Base-by-base conservation (phyloP, 2,113 vertebrate genomes). In the Oriolus oriolus region DNA sequence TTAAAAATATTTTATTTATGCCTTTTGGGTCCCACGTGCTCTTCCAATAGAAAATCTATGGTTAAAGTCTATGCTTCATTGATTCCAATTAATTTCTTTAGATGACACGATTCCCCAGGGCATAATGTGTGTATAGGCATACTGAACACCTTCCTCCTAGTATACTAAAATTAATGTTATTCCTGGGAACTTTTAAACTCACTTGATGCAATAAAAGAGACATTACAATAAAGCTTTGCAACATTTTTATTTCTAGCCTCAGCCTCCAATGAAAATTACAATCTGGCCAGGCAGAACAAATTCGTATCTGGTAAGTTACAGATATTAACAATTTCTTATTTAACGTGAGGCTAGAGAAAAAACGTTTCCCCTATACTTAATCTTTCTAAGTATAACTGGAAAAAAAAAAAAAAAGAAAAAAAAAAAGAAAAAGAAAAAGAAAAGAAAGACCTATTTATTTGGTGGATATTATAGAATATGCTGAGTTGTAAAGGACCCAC, bases 61-160 rank as follows among this genome's bases (percentile, higher is more conserved):
- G 54, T 75, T 90, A 75, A 84, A 92, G 37, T 49, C 44, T 39
- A 86, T 52, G 89, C 75, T 91, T 78, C 66, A 86, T 71, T 89
- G 90, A 63, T 78, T 95, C 54, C n/a, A 95, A 87, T 91, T 94
- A 91, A 87, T 92, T 84, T 82, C 66, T 78, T 89, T 84, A 64
- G 88, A 74, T 70, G 10, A 92, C n/a, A 63, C 11, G 71, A 10
- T 84, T 93, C 86, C 42, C 27, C 24, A 74, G 60, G 42, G 80
- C 91, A 66, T 66, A 70, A 60, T 11, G 35, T 56, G 37, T 77
- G 15, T 52, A 42, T 56, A 75, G 27, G 8, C 14, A 64, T 74
- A 63, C 19, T 56, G 22, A 97, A 82, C 18, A 76, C 66, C 56
- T 84, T 76, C 35, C 61, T 70, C 85, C 63, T 87, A 84, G 49